Percentiles rank a stretch among this genome's conserved stretches.
Conservation (phyloP, 2,113 vertebrate species). For the Rhombomys opimus region DNA sequence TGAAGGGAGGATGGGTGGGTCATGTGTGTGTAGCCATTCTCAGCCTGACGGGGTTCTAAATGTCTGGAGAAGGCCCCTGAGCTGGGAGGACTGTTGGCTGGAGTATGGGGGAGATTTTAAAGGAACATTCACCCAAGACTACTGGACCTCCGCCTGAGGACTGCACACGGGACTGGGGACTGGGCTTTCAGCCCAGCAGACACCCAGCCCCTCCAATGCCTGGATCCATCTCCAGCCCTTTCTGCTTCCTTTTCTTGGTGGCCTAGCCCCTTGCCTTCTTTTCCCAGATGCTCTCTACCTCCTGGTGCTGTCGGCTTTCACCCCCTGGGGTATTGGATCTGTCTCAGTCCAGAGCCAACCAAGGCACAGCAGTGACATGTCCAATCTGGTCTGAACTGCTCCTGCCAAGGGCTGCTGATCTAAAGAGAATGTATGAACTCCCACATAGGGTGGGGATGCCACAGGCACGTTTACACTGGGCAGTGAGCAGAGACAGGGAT, state of each 20-base stretch:
- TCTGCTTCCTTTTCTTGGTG: background rate
- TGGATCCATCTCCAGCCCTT: too few relatives aligned
- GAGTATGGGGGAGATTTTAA: background rate
- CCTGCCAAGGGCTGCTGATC: background rate
- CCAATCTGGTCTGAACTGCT: background rate
- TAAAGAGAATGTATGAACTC: too few relatives aligned
- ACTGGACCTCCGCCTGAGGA: too few relatives aligned
- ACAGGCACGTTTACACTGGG: background rate
- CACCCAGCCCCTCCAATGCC: accelerated
- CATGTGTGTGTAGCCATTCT: too few relatives aligned
- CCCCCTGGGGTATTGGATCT: background rate
- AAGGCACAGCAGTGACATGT: accelerated
- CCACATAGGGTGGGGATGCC: background rate
- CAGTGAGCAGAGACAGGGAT: background rate
- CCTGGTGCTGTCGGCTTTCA: background rate
- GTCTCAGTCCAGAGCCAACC: background rate
- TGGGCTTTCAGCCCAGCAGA: background rate
- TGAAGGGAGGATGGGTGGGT: background rate
- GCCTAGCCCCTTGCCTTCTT: background rate
- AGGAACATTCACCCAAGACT: accelerated
- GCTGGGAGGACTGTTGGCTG: background rate
- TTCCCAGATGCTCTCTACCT: too few relatives aligned
- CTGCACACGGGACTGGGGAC: too few relatives aligned
- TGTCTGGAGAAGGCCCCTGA: background rate
- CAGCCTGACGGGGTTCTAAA: background rate